These are phyloP conservation scores for Solenopsis invicta DNA, from an alignment of 1,140 invertebrate genomes.

Conservation along the genomic window DNA sequence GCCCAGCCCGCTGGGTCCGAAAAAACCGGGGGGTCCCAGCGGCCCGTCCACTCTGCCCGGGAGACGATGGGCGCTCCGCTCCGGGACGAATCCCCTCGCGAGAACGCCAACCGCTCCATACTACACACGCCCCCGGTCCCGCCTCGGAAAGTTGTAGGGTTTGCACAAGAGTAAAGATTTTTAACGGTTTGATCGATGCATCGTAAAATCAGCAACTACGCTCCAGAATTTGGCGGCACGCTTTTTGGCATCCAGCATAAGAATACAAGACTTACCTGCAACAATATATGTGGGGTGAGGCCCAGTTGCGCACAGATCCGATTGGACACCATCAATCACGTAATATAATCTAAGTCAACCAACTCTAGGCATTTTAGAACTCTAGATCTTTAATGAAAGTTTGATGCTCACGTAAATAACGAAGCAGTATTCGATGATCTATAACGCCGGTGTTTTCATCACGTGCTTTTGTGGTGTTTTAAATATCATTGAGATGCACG, in stretches of 20 bases:
- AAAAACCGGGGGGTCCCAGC: too few species aligned
- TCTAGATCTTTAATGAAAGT: constrained; percentile 96
- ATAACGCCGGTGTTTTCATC: constrained; percentile 93
- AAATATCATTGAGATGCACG: constrained; percentile 99
- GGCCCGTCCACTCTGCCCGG: too few species aligned
- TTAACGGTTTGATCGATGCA: constrained; percentile 97
- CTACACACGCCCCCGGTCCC: too few species aligned
- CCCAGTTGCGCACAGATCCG: too few species aligned
- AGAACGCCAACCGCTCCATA: too few species aligned
- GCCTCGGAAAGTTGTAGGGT: too few species aligned
- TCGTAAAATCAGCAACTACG: constrained; percentile 97
- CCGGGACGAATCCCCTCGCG: too few species aligned
- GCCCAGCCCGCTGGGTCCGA: too few species aligned
- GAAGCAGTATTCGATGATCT: constrained; percentile 99
- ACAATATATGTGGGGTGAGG: constrained; percentile 23
- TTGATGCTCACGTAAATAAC: constrained; percentile 99
- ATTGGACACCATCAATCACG: too few species aligned
- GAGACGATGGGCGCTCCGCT: too few species aligned
- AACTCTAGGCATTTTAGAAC: too few species aligned
- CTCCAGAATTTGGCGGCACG: constrained; percentile 96
- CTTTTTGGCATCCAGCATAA: constrained; percentile 98
- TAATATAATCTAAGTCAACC: too few species aligned
- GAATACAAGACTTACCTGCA: constrained; percentile 96
- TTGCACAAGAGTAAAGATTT: constrained; percentile 99
- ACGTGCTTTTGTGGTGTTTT: constrained; percentile 96